These are phyloP conservation scores for Caenorhabditis doughertyi DNA, from an alignment of 2,888 invertebrate genomes.

Conservation along the genomic window DNA sequence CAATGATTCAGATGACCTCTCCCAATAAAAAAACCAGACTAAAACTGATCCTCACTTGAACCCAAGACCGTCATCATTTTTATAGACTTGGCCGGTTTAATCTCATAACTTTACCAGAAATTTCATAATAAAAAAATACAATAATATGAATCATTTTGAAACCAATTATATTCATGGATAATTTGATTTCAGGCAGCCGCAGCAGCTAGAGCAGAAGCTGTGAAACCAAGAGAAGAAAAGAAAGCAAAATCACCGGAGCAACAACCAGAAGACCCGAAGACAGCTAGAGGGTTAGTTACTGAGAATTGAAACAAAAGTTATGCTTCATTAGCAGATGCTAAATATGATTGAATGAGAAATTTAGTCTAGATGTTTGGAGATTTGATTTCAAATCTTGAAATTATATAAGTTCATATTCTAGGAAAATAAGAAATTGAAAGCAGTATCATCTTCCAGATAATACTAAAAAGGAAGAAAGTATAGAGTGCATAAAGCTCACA, in stretches of 20 bases:
- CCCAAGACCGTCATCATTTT: slow-evolving; percentile 15
- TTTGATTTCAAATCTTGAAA: too few species aligned
- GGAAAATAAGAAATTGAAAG: too few species aligned
- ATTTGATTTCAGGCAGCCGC: slow-evolving; percentile 46
- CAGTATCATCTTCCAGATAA: too few species aligned
- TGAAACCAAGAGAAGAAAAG: slow-evolving; percentile 49
- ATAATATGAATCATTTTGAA: slow-evolving; percentile 13
- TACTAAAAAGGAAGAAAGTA: too few species aligned
- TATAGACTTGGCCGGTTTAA: not conserved
- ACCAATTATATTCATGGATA: not conserved
- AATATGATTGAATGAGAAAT: not conserved
- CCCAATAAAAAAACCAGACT: slow-evolving; percentile 26
- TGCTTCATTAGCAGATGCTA: slow-evolving; percentile 19
- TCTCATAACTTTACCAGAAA: too few species aligned
- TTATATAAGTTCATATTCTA: too few species aligned
- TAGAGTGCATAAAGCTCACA: too few species aligned
- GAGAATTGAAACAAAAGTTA: too few species aligned
- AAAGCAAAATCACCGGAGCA: slow-evolving; percentile 61
- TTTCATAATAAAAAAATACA: slow-evolving; percentile 25
- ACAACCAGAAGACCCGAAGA: slow-evolving; percentile 71
- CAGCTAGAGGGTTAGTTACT: slow-evolving; percentile 66
- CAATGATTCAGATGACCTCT: slow-evolving; percentile 25
- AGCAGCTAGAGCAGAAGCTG: slow-evolving; percentile 43
- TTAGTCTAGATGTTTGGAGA: not conserved
- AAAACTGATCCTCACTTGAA: slow-evolving; percentile 25